Evolutionary conservation across 2,888 invertebrate genomes (phyloP).

Genomic region (Latrodectus elegans): DNA sequence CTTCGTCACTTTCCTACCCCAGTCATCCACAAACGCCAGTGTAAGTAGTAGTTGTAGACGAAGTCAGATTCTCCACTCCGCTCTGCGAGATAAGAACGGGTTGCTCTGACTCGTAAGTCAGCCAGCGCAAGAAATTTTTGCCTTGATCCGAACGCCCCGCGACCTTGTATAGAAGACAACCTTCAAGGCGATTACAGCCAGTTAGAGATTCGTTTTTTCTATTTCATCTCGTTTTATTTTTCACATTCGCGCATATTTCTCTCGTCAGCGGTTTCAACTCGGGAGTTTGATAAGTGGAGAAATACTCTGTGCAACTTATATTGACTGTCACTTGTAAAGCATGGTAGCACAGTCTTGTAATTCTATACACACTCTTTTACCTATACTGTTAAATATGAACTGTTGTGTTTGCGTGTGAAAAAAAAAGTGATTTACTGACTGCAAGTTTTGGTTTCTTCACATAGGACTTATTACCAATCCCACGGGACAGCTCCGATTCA

Average conservation of each 20-base stretch:
- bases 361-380: slow-evolving; percentile 8
- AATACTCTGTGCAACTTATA: neutral
- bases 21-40: slow-evolving; percentile 21
- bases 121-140: slow-evolving; percentile 46
- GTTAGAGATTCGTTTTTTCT: slow-evolving; percentile 25
- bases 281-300: neutral
- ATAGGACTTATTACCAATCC: slow-evolving; percentile 62
- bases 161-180: slow-evolving; percentile 61
- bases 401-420: slow-evolving; percentile 16
- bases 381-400: neutral
- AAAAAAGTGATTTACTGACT: slow-evolving; percentile 10
- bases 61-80: slow-evolving; percentile 34
- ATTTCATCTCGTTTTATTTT: neutral
- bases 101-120: slow-evolving; percentile 10
- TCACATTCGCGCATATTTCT: neutral
- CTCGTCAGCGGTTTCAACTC: neutral
- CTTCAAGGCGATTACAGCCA: slow-evolving; percentile 59
- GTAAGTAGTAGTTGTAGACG: slow-evolving; percentile 30
- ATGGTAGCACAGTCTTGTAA: slow-evolving; percentile 24
- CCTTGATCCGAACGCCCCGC: slow-evolving; percentile 62
- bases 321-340: slow-evolving; percentile 15
- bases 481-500: slow-evolving; percentile 63
- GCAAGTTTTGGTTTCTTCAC: slow-evolving; percentile 41
- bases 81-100: slow-evolving; percentile 30
- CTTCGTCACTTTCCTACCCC: slow-evolving; percentile 42